A percentile compares a stretch with the other conserved stretches of the same genome.
Evolutionary conservation across 2,888 invertebrate genomes (phyloP).

Genomic region (Creontiades dilutus): DNA sequence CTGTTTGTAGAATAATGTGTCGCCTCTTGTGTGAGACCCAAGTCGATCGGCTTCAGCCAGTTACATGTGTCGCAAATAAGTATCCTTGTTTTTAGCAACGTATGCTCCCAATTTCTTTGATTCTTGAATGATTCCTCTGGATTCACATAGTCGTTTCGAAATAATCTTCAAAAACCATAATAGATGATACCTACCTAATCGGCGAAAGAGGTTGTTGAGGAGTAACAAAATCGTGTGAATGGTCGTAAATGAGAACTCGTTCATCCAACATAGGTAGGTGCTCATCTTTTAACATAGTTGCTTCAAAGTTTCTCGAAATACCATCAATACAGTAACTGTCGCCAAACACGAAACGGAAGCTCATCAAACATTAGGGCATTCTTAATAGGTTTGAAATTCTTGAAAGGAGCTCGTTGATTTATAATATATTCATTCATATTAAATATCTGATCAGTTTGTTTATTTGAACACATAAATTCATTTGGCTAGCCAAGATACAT

Average conservation of each 20-base stretch:
- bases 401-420: neutral
- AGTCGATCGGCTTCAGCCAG: too few relatives aligned
- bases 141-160: too few relatives aligned
- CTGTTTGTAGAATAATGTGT: too few relatives aligned
- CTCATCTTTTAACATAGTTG: too few relatives aligned
- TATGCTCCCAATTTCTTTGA: too few relatives aligned
- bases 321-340: neutral
- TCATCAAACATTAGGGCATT: neutral
- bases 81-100: too few relatives aligned
- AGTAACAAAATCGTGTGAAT: neutral
- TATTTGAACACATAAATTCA: neutral
- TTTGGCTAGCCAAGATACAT: conserved; percentile 20
- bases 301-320: neutral
- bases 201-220: neutral
- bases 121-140: too few relatives aligned
- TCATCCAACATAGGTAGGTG: neutral
- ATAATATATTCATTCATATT: neutral
- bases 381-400: neutral
- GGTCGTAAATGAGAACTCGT: neutral
- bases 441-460: neutral
- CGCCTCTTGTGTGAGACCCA: too few relatives aligned
- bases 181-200: too few relatives aligned
- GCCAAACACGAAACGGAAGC: neutral
- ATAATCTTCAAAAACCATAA: too few relatives aligned
- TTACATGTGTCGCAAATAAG: too few relatives aligned